phyloP scores from a whole-genome alignment of 2,797 vertebrate species.

The Garrulus glandarius region DNA sequence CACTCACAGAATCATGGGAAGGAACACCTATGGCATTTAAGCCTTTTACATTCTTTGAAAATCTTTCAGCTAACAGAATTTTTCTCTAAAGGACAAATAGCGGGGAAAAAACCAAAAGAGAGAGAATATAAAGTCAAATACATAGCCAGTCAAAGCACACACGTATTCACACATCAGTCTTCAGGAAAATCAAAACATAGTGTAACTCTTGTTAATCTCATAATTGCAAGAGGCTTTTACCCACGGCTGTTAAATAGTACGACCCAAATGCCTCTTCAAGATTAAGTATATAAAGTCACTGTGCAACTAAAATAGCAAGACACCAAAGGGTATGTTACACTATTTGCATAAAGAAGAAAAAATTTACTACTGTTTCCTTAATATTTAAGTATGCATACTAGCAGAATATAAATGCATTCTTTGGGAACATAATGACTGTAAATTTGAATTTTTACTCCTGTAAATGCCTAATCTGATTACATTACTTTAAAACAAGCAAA shows the following conservation, averaged over 20 bases:
- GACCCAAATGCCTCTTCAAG: constrained; percentile 2
- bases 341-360: neutral
- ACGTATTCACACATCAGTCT: neutral
- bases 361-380: neutral
- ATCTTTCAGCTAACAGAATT: neutral
- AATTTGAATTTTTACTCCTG: neutral
- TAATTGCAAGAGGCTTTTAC: constrained; percentile 61
- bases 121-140: neutral
- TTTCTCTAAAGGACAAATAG: neutral
- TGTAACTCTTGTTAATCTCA: constrained; percentile 43
- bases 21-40: neutral
- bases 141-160: neutral
- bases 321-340: neutral
- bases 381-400: neutral
- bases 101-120: rapidly evolving
- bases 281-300: constrained; percentile 26
- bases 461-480: neutral
- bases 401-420: neutral
- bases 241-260: constrained; percentile 51
- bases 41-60: neutral
- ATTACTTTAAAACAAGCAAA: neutral
- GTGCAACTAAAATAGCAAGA: constrained; percentile 19
- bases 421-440: neutral
- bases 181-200: constrained; percentile 29
- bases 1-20: neutral